Evolutionary conservation across 2,113 vertebrate species (phyloP).

Genomic region (Gadus chalcogrammus): DNA sequence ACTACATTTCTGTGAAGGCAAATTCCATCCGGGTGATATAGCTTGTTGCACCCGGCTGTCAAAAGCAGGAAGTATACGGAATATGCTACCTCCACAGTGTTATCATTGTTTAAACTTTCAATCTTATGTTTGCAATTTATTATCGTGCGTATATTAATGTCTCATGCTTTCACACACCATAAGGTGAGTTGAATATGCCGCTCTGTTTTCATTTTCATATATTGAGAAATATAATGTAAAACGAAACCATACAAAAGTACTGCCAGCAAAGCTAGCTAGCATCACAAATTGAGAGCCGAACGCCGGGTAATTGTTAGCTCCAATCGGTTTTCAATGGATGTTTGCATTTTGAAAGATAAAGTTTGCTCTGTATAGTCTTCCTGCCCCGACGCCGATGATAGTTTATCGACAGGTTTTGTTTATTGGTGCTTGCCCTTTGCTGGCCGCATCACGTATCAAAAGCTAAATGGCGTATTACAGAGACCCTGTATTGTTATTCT

Average conservation of each 20-base stretch:
- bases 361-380: no score
- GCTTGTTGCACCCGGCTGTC: constrained; percentile 55
- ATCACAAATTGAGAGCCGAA: neutral
- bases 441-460: no score
- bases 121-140: constrained; percentile 19
- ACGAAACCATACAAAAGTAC: neutral
- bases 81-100: constrained; percentile 46
- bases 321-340: neutral
- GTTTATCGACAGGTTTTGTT: no score
- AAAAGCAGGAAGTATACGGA: constrained; percentile 71
- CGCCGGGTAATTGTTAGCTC: neutral
- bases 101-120: constrained; percentile 31
- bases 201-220: neutral
- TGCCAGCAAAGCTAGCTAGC: constrained; percentile 38
- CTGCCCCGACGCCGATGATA: no score
- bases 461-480: no score
- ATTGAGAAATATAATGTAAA: neutral
- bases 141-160: neutral
- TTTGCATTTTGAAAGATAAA: no score
- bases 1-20: neutral
- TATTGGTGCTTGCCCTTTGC: no score
- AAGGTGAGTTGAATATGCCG: constrained; percentile 44
- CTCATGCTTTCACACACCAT: constrained; percentile 19
- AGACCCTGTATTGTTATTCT: neutral
- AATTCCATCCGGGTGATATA: constrained; percentile 35